Evolutionary conservation across 1,140 invertebrate species (phyloP).

Genomic region (Dryas iulia): DNA sequence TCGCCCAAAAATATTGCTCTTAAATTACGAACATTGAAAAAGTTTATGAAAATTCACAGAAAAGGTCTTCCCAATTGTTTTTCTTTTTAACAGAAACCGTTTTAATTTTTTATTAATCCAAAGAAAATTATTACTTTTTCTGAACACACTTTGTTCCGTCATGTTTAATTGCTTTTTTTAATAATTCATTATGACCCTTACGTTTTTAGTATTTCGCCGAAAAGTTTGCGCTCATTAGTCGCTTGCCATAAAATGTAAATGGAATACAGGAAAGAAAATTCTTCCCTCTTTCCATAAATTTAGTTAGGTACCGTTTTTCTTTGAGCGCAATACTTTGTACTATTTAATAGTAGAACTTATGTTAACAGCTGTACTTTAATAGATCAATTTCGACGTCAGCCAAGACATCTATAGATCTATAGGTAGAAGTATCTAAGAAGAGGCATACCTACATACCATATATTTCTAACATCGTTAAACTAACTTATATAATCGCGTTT

Average conservation of each 20-base stretch:
- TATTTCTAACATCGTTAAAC: too few relatives aligned
- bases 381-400: neutral
- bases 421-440: too few relatives aligned
- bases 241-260: conserved; percentile 13
- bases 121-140: neutral
- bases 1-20: neutral
- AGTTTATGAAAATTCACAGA: neutral
- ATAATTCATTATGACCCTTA: conserved; percentile 12
- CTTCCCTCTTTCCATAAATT: conserved; percentile 5
- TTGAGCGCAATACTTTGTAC: neutral
- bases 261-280: conserved; percentile 1
- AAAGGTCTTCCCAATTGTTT: neutral
- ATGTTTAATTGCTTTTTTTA: conserved; percentile 12
- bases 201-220: neutral
- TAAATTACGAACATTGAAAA: neutral
- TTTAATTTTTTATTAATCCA: conserved; percentile 1
- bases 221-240: conserved; percentile 17
- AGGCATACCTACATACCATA: too few relatives aligned
- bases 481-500: too few relatives aligned
- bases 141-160: neutral
- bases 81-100: neutral
- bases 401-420: too few relatives aligned
- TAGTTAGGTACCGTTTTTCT: neutral
- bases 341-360: neutral
- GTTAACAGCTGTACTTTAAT: neutral